A percentile compares a stretch with the other conserved stretches of the same genome.
Evolutionary conservation across 2,113 vertebrate species (phyloP).

Genomic region (Cervus canadensis): DNA sequence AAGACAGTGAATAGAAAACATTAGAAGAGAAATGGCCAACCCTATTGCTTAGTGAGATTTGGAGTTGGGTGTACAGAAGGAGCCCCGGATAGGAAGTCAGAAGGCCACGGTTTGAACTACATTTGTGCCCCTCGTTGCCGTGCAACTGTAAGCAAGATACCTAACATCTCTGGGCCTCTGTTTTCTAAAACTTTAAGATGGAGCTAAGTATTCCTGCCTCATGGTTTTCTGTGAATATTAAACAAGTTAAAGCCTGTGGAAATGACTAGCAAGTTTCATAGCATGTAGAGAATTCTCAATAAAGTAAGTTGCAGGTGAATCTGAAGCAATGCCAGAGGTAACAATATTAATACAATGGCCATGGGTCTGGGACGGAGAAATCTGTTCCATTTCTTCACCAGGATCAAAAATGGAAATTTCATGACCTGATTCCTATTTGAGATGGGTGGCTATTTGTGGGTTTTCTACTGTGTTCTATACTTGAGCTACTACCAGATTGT

Average conservation of each 20-base stretch:
- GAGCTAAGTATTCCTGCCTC: background rate
- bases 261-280: background rate
- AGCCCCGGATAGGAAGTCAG: background rate
- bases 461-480: background rate
- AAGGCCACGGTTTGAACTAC: background rate
- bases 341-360: background rate
- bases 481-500: background rate
- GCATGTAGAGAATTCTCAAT: background rate
- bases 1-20: background rate
- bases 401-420: background rate
- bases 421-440: background rate
- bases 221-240: background rate
- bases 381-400: background rate
- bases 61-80: background rate
- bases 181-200: constrained; percentile 8
- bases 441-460: background rate
- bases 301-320: background rate
- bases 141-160: fast-evolving
- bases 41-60: background rate
- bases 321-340: background rate
- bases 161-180: background rate
- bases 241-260: background rate
- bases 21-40: background rate
- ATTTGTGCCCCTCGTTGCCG: background rate
- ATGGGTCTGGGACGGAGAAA: background rate